phyloP scores from a whole-genome alignment of 2,113 vertebrate species.

The Gnathonemus longibarbis region DNA sequence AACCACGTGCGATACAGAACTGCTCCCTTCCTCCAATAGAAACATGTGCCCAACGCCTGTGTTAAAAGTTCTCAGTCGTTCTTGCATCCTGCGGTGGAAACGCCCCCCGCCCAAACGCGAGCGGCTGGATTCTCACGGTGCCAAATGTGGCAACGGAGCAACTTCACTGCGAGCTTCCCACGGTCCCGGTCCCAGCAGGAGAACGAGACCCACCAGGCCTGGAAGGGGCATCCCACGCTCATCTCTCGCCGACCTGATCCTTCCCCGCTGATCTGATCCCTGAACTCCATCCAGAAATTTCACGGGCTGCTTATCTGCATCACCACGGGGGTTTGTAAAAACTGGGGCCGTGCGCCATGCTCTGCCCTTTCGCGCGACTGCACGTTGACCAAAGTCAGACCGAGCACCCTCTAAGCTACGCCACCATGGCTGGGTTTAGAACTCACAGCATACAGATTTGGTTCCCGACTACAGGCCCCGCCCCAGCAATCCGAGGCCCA shows the following conservation, averaged over 20 bases:
- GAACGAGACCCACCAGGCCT: not conserved
- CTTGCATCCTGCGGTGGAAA: not conserved
- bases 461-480: not conserved
- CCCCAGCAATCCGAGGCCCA: not conserved
- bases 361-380: not conserved
- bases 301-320: not conserved
- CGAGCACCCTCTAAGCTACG: not conserved
- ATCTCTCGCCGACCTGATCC: not conserved
- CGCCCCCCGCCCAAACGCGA: not conserved
- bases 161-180: not conserved
- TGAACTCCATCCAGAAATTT: not conserved
- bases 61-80: not conserved
- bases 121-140: not conserved
- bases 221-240: not conserved
- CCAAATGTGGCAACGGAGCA: not conserved
- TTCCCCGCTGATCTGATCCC: not conserved
- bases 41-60: not conserved
- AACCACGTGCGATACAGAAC: not conserved
- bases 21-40: not conserved
- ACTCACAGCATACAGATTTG: not conserved
- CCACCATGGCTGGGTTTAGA: not conserved
- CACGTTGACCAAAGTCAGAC: not conserved
- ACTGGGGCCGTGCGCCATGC: not conserved
- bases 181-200: constrained; percentile 14
- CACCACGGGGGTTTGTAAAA: not conserved